Evolutionary conservation across 1,140 invertebrate species (phyloP).

Genomic region (Pseudomyrmex gracilis): DNA sequence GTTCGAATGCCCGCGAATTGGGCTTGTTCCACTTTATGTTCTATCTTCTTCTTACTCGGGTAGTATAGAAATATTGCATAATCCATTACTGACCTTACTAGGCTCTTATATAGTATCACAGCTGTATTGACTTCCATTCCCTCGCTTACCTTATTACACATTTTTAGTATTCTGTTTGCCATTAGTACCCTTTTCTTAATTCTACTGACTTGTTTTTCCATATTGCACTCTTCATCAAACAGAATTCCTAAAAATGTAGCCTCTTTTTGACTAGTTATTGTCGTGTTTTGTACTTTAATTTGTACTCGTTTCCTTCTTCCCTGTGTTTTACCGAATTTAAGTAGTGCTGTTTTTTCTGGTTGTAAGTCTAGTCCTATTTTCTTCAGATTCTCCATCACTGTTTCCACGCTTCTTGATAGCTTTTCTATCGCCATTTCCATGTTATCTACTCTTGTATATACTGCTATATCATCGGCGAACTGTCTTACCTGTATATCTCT

Average conservation of each 20-base stretch:
- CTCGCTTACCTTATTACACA: too few species aligned
- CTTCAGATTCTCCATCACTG: background rate
- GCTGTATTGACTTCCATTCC: too few species aligned
- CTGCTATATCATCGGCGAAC: background rate
- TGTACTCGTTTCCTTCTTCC: background rate
- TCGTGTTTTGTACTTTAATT: background rate
- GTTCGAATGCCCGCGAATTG: too few species aligned
- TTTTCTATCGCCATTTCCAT: too few species aligned
- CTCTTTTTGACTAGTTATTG: background rate
- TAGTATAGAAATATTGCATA: too few species aligned
- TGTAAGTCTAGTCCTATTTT: background rate
- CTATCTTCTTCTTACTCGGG: background rate
- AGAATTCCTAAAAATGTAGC: background rate
- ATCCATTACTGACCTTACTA: too few species aligned
- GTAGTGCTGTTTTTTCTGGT: background rate
- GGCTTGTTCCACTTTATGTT: too few species aligned
- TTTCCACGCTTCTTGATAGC: too few species aligned
- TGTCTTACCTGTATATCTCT: background rate
- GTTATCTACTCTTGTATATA: background rate
- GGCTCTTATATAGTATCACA: too few species aligned
- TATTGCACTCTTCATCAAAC: background rate
- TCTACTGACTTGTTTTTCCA: too few species aligned
- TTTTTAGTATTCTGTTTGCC: too few species aligned
- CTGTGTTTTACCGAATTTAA: background rate
- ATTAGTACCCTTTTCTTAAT: too few species aligned